A percentile compares a stretch with the other conserved stretches of the same genome.
These are phyloP conservation scores for Notothenia coriiceps DNA, from an alignment of 2,113 vertebrate species.

Conservation along the genomic window DNA sequence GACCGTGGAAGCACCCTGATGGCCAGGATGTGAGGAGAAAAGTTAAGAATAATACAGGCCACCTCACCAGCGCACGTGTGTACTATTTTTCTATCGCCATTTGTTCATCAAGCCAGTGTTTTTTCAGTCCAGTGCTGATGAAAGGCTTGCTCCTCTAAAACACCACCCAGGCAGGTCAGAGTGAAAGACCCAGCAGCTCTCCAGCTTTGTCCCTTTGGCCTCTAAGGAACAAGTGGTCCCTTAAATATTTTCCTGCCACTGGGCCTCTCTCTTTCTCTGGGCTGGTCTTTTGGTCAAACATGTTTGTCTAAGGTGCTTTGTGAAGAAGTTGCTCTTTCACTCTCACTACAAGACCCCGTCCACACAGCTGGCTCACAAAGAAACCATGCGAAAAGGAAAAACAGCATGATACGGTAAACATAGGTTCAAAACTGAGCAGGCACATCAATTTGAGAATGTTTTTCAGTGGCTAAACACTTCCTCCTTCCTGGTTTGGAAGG, in stretches of 20 bases:
- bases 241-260: slow-evolving; percentile 53
- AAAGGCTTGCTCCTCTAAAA: slow-evolving; percentile 52
- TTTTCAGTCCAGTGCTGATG: slow-evolving; percentile 63
- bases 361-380: slow-evolving; percentile 46
- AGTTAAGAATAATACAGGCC: slow-evolving; percentile 54
- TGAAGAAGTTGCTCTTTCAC: slow-evolving; percentile 51
- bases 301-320: slow-evolving; percentile 64
- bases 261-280: slow-evolving; percentile 37
- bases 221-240: slow-evolving; percentile 56
- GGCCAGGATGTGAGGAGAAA: slow-evolving; percentile 63
- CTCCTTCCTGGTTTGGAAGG: not conserved
- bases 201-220: slow-evolving; percentile 55
- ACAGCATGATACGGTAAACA: slow-evolving; percentile 55
- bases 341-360: slow-evolving; percentile 30
- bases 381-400: slow-evolving; percentile 43
- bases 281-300: slow-evolving; percentile 55
- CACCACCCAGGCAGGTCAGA: slow-evolving; percentile 51
- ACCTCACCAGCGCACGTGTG: slow-evolving; percentile 23
- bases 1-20: slow-evolving; percentile 60
- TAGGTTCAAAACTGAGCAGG: slow-evolving; percentile 12
- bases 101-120: slow-evolving; percentile 26
- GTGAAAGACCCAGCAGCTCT: slow-evolving; percentile 60
- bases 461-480: slow-evolving; percentile 1
- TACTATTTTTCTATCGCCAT: slow-evolving; percentile 27
- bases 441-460: slow-evolving; percentile 25